Base-by-base conservation (phyloP, 1,140 invertebrate genomes). In the Leptinotarsa texana region DNA sequence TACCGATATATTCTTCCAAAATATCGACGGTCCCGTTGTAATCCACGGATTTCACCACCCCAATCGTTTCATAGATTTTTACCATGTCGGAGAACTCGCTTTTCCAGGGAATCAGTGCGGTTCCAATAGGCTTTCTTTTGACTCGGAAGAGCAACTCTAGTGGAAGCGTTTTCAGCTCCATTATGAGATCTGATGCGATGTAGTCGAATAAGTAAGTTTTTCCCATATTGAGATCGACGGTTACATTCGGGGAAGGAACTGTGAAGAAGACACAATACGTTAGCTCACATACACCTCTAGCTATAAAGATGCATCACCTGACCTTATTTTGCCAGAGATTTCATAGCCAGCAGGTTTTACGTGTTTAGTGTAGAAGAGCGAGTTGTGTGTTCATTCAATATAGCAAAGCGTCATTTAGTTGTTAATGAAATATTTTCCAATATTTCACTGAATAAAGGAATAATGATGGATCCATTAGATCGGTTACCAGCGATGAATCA, bases 71-170 rank as follows among this genome's bases (percentile, higher is more conserved):
- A 11, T 78, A 80, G 21, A 74, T 76, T 18, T 82, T 75, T 11
- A 84, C 75, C 80, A 84, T 81, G 15, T 82, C 80, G 11, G 73
- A 47, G 72, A 83, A 84, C 13, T 81, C 75, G 6, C 73, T 65
- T 18, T 73, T 70, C 82, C 82, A 84, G n/a, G 67, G 69, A 24
- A 81, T 48, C 8, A 33, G 75, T 11, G 73, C 77, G 13, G 77
- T 75, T 11, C 78, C 79, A 15, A 75, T 33, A 1, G 68, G 51
- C 27, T 77, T 63, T 17, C 63, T 65, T 62, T 72, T 81, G 3
- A 75, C 63, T 21, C 62, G 73, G 3, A 84, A 72, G 3, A 62
- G 72, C 3, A 84, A 66, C 27, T 79, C 77, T 13, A 81, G 72
- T 8, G 78, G 75, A 33, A 78, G 63, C 4, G 66, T 69, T 47